Conservation (phyloP, 2,113 vertebrate species). For the Xiphorhynchus elegans region DNA sequence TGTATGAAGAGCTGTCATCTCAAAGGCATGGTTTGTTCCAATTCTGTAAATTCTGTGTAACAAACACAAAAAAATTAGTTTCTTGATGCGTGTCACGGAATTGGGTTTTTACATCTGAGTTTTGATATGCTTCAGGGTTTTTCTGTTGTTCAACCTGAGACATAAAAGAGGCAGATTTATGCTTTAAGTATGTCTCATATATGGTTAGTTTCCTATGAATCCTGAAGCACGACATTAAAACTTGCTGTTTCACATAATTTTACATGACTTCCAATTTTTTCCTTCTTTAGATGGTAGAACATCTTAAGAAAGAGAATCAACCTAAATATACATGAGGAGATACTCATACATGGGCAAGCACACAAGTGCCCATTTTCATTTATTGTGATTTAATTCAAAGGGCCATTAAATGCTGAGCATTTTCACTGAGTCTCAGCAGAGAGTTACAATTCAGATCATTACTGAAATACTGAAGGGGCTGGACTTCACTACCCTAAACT, state of each 20-base stretch:
- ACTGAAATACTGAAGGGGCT: conserved; percentile 1
- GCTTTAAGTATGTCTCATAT: neutral
- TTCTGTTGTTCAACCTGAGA: neutral
- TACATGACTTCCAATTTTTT: neutral
- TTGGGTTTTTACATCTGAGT: neutral
- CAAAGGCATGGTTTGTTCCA: neutral
- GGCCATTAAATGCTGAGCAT: neutral
- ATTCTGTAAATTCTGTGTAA: neutral
- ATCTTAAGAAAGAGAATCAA: neutral
- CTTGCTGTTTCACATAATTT: neutral
- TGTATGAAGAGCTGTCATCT: neutral
- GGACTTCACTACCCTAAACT: neutral
- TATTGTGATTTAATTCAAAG: neutral
- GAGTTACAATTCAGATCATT: neutral
- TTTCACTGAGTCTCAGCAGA: neutral
- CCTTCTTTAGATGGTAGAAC: neutral
- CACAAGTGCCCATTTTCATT: neutral
- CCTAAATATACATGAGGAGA: neutral
- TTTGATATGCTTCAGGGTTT: neutral
- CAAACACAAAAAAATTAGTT: neutral
- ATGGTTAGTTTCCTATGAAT: neutral
- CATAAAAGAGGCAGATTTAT: neutral
- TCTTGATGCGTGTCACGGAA: neutral
- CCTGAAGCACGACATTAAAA: neutral
- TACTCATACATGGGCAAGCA: neutral